Evolutionary conservation across 2,888 invertebrate species (phyloP), one percentile per base, ranked within the genome.

Genomic region (Corbicula japonica): DNA sequence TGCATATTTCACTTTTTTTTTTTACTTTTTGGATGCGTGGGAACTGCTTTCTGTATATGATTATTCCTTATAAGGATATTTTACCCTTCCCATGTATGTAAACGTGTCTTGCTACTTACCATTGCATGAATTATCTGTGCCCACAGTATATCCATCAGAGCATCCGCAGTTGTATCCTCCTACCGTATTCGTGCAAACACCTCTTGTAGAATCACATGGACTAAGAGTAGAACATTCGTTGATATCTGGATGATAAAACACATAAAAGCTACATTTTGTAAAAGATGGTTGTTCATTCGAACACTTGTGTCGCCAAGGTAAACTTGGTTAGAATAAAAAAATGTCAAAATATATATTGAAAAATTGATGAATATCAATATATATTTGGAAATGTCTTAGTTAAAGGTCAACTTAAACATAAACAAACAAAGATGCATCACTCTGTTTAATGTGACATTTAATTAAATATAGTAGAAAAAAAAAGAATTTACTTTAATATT

Each of bases 81-180:
- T 12, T 12, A 8, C 8, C 10, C 15, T 15, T 38, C 8, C 41
- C 8, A 38, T 8, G 10, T 15, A 38, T 15, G 41, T 38, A 12
- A 12, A 38, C 8, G 15, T 38, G 41, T 38, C 15, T 38, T 38
- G 30, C 8, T 38, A 72, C 79, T 34, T 72, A 86, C 86, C 86
- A 23, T 35, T 73, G 70, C 86, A 86, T 2, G 56, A 69, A 44
- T 85, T 78, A 32, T 80, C 77, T 26, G 80, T 68, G 8, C 86
- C 87, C 4, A 86, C 69, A 12, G 66, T 83, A 56, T 85, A 88
- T 15, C 68, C 76, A 50, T 83, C 61, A 6, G 46, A 38, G 66
- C 87, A 88, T 26, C 72, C 30, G 48, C 87, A 88, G 2, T 54
- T 75, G 69, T 69, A 88, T 4, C 79, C 74, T 0, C 86, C 86